phyloP scores from a whole-genome alignment of 1,140 invertebrate species.

The Drosophila navojoa region DNA sequence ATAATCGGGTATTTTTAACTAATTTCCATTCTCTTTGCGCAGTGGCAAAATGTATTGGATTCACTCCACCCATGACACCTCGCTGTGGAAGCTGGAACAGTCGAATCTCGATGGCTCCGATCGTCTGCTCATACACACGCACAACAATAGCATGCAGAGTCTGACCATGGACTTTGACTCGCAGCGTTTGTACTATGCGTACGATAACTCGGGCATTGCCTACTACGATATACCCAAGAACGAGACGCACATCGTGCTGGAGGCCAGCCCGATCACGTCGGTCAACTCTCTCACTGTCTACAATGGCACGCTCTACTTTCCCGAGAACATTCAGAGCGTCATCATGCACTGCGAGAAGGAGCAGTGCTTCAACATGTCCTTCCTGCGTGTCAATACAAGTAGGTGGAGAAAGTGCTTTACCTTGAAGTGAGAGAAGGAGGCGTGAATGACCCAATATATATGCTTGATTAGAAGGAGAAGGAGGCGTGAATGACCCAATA shows the following conservation, averaged over 20 bases:
- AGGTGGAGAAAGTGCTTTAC: slow-evolving; percentile 21
- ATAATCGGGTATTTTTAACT: not conserved
- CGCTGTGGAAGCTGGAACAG: slow-evolving; percentile 85
- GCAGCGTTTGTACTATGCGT: slow-evolving; percentile 89
- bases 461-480: too few relatives aligned
- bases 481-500: too few relatives aligned
- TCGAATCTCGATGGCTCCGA: slow-evolving; percentile 88
- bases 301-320: slow-evolving; percentile 79
- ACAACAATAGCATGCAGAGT: slow-evolving; percentile 84
- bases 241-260: slow-evolving; percentile 71
- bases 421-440: too few relatives aligned
- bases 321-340: slow-evolving; percentile 77
- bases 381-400: slow-evolving; percentile 86
- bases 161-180: slow-evolving; percentile 87
- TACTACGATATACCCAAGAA: slow-evolving; percentile 86
- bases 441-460: too few relatives aligned
- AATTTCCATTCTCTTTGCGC: slow-evolving; percentile 59
- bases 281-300: slow-evolving; percentile 79
- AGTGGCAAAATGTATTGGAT: slow-evolving; percentile 88
- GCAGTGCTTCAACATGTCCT: slow-evolving; percentile 66
- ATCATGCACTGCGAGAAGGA: slow-evolving; percentile 82
- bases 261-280: slow-evolving; percentile 69
- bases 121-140: slow-evolving; percentile 58
- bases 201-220: slow-evolving; percentile 86
- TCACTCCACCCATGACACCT: slow-evolving; percentile 79